phyloP scores from a whole-genome alignment of 37 sponge, comb jelly and placozoan species.

The Bolinopsis microptera region DNA sequence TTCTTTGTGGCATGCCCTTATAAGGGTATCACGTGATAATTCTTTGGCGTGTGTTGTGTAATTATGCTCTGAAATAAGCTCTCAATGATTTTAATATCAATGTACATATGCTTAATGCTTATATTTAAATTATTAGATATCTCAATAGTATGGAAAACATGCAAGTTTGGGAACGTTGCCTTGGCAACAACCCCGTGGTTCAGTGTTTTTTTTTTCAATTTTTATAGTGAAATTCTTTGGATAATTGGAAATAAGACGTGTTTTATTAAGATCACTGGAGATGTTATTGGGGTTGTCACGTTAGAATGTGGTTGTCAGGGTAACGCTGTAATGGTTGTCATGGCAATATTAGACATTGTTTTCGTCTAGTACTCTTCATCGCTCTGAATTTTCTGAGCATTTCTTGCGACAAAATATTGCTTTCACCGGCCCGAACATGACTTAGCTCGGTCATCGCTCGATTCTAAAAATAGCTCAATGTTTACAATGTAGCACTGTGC shows the following conservation, averaged over 20 bases:
- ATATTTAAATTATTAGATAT: conserved; percentile 36
- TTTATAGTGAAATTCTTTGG: background rate
- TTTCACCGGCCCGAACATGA: too few species aligned
- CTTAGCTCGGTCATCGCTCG: background rate
- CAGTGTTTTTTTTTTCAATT: background rate
- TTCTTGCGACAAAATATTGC: too few species aligned
- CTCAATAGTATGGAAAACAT: background rate
- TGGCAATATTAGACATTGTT: too few species aligned
- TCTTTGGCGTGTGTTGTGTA: background rate
- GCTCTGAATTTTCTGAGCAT: too few species aligned
- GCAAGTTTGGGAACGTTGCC: background rate
- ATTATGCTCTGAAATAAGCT: background rate
- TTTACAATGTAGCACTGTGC: background rate
- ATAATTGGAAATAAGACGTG: background rate
- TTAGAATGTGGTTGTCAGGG: too few species aligned
- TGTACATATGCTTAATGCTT: conserved; percentile 39
- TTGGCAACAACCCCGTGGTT: background rate
- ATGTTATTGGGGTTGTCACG: too few species aligned
- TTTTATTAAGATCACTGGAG: too few species aligned
- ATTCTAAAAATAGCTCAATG: background rate
- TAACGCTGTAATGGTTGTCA: too few species aligned
- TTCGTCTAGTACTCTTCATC: too few species aligned
- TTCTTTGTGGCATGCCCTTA: background rate
- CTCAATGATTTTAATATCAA: background rate
- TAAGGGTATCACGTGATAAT: too few species aligned